These are phyloP conservation scores for Apis cerana DNA, from an alignment of 1,140 invertebrate genomes.

Conservation along the genomic window DNA sequence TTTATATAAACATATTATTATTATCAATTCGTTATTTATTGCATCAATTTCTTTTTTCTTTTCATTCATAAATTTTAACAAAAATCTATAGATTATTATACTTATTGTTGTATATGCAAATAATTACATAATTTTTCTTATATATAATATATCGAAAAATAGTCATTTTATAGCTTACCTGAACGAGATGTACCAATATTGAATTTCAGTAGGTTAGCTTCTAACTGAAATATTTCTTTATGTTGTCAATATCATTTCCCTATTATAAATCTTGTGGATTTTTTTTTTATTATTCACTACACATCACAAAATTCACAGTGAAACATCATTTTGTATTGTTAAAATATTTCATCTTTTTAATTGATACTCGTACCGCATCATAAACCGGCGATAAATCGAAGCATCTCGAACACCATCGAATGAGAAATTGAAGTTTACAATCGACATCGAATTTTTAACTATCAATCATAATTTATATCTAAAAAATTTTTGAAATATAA, in stretches of 20 bases:
- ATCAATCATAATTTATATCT: neutral
- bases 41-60: neutral
- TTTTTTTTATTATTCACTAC: neutral
- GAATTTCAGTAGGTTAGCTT: neutral
- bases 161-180: neutral
- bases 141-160: neutral
- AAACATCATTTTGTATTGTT: neutral
- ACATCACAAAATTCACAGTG: neutral
- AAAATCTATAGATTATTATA: neutral
- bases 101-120: neutral
- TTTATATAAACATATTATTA: too few relatives aligned
- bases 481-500: neutral
- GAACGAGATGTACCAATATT: neutral
- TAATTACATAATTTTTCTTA: neutral
- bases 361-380: neutral
- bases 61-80: neutral
- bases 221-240: neutral
- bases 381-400: slow-evolving; percentile 3
- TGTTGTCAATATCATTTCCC: neutral
- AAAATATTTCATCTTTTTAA: neutral
- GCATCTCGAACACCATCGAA: neutral
- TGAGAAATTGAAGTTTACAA: neutral
- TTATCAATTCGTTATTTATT: neutral
- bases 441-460: neutral
- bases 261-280: neutral